Evolutionary conservation across 2,797 vertebrate species (phyloP).

Genomic region (Champsocephalus gunnari): DNA sequence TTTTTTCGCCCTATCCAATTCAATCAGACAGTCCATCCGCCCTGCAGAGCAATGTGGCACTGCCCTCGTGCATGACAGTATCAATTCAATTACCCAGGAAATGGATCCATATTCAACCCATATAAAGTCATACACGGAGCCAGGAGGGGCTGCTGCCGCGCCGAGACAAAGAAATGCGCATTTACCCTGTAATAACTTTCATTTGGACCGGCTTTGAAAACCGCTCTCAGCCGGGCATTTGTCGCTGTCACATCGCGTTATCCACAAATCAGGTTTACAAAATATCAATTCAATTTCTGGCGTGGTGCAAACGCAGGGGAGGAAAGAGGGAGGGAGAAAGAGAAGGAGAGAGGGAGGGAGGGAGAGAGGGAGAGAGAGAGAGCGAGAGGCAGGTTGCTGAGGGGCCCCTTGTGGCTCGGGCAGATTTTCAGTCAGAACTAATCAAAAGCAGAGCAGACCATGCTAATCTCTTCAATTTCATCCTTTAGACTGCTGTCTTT

Average conservation of each 20-base stretch:
- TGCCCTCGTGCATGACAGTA: slow-evolving; percentile 93
- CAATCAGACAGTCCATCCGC: slow-evolving; percentile 92
- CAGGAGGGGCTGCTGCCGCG: slow-evolving; percentile 76
- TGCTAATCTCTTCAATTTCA: slow-evolving; percentile 97
- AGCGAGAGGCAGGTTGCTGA: slow-evolving; percentile 80
- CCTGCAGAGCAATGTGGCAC: slow-evolving; percentile 89
- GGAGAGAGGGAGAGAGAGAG: slow-evolving; percentile 17
- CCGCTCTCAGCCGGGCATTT: slow-evolving; percentile 96
- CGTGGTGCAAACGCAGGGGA: slow-evolving; percentile 81
- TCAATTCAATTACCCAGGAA: slow-evolving; percentile 97
- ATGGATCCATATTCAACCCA: slow-evolving; percentile 95
- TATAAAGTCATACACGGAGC: slow-evolving; percentile 79
- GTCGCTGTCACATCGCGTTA: slow-evolving; percentile 99
- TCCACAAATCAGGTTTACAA: slow-evolving; percentile 99
- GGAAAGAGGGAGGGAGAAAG: neutral
- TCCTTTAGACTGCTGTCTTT: slow-evolving; percentile 93
- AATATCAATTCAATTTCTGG: slow-evolving; percentile 99
- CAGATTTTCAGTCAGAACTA: slow-evolving; percentile 98
- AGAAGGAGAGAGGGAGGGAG: neutral
- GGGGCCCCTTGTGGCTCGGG: slow-evolving; percentile 93
- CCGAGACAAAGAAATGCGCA: slow-evolving; percentile 94
- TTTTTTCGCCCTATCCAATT: slow-evolving; percentile 87
- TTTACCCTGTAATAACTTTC: slow-evolving; percentile 99
- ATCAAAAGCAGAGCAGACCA: slow-evolving; percentile 94
- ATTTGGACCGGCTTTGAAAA: slow-evolving; percentile 98